Percentiles rank a stretch among this genome's conserved stretches.
Conservation (phyloP, 2,113 vertebrate species). For the Poicephalus meyeri region DNA sequence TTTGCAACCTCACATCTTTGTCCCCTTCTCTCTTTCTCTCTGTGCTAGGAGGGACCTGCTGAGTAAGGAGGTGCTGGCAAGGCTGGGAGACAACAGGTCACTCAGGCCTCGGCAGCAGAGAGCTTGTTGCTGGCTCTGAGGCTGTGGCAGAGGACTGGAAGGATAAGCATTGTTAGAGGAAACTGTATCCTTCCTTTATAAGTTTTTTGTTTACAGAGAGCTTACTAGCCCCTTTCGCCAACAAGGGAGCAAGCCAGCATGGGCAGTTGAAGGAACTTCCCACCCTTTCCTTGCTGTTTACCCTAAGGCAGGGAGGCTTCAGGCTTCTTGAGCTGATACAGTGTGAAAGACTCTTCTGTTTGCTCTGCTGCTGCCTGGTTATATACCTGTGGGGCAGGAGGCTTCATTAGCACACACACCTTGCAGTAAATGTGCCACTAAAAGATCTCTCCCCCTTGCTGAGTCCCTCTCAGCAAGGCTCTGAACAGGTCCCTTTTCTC, state of each 20-base stretch:
- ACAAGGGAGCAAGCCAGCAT: not conserved
- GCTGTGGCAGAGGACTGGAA: not conserved
- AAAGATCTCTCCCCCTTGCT: not conserved
- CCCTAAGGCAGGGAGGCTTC: not conserved
- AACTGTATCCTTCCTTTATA: not conserved
- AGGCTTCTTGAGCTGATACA: not conserved
- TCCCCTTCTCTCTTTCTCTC: not conserved
- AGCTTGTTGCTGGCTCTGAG: not conserved
- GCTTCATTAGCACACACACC: not conserved
- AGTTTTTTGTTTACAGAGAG: not conserved
- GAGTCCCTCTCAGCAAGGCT: not conserved
- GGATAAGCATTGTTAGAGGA: not conserved
- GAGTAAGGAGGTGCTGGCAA: slow-evolving; percentile 10
- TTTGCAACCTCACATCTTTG: slow-evolving; percentile 38
- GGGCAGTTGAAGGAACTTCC: not conserved
- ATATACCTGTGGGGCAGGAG: not conserved
- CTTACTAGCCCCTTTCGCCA: not conserved
- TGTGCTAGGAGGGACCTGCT: slow-evolving; percentile 3
- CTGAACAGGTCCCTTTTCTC: not conserved
- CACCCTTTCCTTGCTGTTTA: not conserved
- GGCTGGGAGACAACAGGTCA: not conserved
- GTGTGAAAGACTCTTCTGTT: not conserved
- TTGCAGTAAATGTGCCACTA: not conserved
- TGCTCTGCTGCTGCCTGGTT: not conserved
- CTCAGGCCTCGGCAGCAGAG: not conserved